phyloP scores from a whole-genome alignment of 1,140 invertebrate species.

The Philotrypesis tridentata region DNA sequence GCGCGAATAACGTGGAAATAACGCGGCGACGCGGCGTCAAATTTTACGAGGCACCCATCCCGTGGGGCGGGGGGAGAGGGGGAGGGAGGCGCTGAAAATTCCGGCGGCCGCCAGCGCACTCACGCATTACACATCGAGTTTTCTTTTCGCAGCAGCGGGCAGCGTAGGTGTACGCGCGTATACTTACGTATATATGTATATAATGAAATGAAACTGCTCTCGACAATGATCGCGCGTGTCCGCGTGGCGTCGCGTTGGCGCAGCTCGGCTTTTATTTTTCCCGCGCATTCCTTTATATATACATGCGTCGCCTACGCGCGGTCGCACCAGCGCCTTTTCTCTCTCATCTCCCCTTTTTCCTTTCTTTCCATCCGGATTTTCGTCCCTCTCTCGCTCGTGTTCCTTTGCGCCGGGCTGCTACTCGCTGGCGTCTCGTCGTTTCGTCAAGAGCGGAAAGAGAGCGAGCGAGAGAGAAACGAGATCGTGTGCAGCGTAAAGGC shows the following conservation, averaged over 20 bases:
- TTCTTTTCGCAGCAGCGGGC: constrained; percentile 1
- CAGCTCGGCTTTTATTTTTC: constrained; percentile 11
- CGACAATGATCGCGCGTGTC: constrained; percentile 7
- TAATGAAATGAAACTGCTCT: constrained; percentile 13
- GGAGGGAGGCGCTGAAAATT: not conserved
- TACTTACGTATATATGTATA: too few relatives aligned
- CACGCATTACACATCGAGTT: constrained; percentile 28
- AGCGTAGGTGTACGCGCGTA: not conserved
- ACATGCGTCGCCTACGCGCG: not conserved
- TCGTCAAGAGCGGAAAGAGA: constrained; percentile 5
- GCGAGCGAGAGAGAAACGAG: not conserved
- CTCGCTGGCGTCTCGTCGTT: not conserved
- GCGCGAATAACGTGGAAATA: constrained; percentile 27
- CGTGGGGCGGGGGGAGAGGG: too few relatives aligned
- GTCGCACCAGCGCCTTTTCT: not conserved
- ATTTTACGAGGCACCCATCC: not conserved
- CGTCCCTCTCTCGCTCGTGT: constrained; percentile 8
- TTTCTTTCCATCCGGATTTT: constrained; percentile 1
- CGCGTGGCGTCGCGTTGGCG: not conserved
- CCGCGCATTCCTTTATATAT: not conserved
- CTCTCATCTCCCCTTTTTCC: not conserved
- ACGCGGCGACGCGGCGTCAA: not conserved
- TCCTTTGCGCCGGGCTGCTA: not conserved
- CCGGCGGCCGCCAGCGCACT: not conserved
- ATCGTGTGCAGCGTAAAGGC: not conserved